Evolutionary conservation across 2,797 vertebrate species (phyloP), one percentile per base, ranked within the genome.

Genomic region (Dermochelys coriacea): DNA sequence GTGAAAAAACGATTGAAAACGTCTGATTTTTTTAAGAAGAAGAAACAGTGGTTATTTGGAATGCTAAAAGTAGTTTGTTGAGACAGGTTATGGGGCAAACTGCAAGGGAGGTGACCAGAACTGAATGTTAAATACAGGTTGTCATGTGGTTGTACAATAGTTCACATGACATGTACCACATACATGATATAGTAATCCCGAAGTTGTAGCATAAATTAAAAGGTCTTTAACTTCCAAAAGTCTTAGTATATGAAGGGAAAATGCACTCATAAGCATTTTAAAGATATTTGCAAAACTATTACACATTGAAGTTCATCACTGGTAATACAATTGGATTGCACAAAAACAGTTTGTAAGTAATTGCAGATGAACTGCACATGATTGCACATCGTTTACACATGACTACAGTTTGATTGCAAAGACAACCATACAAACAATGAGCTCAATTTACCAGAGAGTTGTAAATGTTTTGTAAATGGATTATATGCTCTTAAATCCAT

Each of bases 361-460:
- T 96, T 97, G 95, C 94, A 86, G 84, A 96, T 90, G 96, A 97
- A 97, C 92, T 91, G 89, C 93, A 97, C 96, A 97, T 95, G 95
- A 96, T 49, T 96, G 93, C 95, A 95, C 94, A 96, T 86, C 84
- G 95, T 97, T 98, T 96, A 97, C 97, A 96, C 95, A 97, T 95
- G 94, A 97, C 97, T 97, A 97, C 95, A 94, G 90, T 87, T 97
- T 96, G 97, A 97, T 95, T 98, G 96, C 94, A 95, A 95, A 97
- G 95, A 96, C 92, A 95, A 82, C 92, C 97, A 85, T 50, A 97
- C 94, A 97, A 97, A 97, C 97, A 97, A 96, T 86, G 95, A 97
- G 90, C 94, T 97, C 97, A 94, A 96, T 98, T 98, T 97, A 95
- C 91, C 87, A 94, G 94, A 84, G 91, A 96, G 97, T 95, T 95